Base-by-base conservation (phyloP, 2,113 vertebrate species). In the Rutilus rutilus region DNA sequence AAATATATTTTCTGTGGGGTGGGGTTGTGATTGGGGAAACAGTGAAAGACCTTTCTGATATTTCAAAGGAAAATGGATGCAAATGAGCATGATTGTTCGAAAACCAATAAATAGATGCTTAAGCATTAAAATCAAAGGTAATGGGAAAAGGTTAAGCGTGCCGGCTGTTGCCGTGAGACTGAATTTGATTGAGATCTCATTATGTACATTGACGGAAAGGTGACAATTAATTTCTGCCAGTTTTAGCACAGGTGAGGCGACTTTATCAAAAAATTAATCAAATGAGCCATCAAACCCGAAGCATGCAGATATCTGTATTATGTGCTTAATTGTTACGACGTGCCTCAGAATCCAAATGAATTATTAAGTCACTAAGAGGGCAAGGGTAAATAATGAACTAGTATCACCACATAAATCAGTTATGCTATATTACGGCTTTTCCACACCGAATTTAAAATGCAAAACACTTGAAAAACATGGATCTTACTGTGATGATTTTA, bases 21-120 rank as follows among this genome's bases (percentile, higher is more conserved):
- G 47, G 81, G 74, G 60, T 27, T 64, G 69, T 57, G 64, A 86
- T 78, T 50, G 62, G 65, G 57, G 57, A 83, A 64, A 76, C 71
- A 17, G 62, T 69, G 54, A 52, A 73, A 81, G 87, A 85, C 86
- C 87, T 88, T 90, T 89, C 57, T 21, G 47, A 77, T 50, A 59
- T 59, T 62, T 83, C 87, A 85, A 69, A 86, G 87, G 78, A 85
- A 85, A 88, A 85, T 64, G 15, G 42, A 90, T 90, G 89, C 87
- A 90, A 90, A 90, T 85, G 74, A 79, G 80, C 47, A 23, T 42
- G 79, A 87, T 87, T 88, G 79, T 90, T 87, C 50, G 45, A 84
- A 83, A 80, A 83, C 69, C 87, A 86, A 83, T 85, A 90, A 88
- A 83, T 69, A 86, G 82, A 57, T 74, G 85, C 52, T 88, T 86